These are phyloP conservation scores for Drosophila paranaensis DNA, from an alignment of 2,888 invertebrate species.

Conservation along the genomic window DNA sequence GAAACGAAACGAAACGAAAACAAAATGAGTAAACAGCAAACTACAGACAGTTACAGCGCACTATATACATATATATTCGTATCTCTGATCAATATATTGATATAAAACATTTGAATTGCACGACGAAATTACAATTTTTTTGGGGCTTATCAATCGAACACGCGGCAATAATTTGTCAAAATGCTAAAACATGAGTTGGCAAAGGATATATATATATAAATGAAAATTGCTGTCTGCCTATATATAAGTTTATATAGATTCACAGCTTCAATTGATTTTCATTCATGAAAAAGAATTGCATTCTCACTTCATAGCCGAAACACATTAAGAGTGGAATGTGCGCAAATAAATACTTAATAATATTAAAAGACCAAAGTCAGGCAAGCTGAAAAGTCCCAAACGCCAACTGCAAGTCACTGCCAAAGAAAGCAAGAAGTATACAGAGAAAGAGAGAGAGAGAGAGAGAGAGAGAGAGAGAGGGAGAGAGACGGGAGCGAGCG, in stretches of 20 bases:
- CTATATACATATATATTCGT: neutral
- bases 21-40: constrained; percentile 6
- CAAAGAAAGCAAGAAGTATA: constrained; percentile 4
- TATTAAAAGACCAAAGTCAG: constrained; percentile 38
- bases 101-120: constrained; percentile 52
- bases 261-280: constrained; percentile 23
- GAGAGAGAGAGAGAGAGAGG: too few relatives aligned
- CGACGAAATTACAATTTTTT: constrained; percentile 35
- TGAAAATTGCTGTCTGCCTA: neutral
- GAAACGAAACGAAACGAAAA: neutral
- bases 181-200: constrained; percentile 14
- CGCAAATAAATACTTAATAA: constrained; percentile 73
- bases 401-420: constrained; percentile 58
- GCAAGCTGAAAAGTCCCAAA: constrained; percentile 25
- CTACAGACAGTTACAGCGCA: constrained; percentile 12
- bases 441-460: too few relatives aligned
- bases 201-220: constrained; percentile 14
- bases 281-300: constrained; percentile 41
- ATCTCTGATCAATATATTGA: constrained; percentile 54
- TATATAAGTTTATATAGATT: neutral
- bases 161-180: constrained; percentile 30
- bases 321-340: constrained; percentile 61
- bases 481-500: neutral
- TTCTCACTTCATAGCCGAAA: constrained; percentile 47
- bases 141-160: constrained; percentile 20